Evolutionary conservation across 30 jellyfish, hydroid and myxozoan species (phyloP), one percentile per base, ranked within the genome.

Genomic region (Aurelia aurita): DNA sequence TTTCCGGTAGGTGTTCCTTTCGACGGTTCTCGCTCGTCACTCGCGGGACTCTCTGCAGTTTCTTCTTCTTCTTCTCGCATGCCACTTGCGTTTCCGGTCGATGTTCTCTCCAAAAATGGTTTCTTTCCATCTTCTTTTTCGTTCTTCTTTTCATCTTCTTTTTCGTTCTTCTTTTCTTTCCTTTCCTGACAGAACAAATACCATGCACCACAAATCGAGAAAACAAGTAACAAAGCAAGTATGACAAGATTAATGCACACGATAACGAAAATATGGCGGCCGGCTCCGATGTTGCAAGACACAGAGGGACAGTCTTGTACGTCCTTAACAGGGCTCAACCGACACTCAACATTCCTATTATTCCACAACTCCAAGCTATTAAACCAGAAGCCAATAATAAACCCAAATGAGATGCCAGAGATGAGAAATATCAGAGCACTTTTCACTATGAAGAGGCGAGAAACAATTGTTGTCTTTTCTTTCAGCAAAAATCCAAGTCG

Each of bases 231-330:
- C 5, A 34, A 13, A 32, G 23, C 3, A 45, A 78, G 77, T 1
- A 63, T 46, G 28, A 46, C 3, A 3, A 46, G 19, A 45, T 62
- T 78, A 18, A 63, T 23, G n/a, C 59, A 29, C 4, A 78, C 63
- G 2, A 78, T 70, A 47, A 23, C 80, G 32, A 59, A 78, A 12
- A 69, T 47, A 15, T 60, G 15, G 4, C 80, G 67, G 23, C 71
- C 89, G 22, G 80, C 45, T 32, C 89, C 80, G 16, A 78, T 5
- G 58, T 78, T 78, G 72, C 89, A 78, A n/a, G n/a, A n/a, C n/a
- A n/a, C n/a, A n/a, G n/a, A n/a, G n/a, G n/a, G n/a, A n/a, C n/a
- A n/a, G n/a, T n/a, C n/a, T n/a, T n/a, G n/a, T n/a, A n/a, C n/a
- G n/a, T n/a, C n/a, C n/a, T n/a, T n/a, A n/a, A n/a, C n/a, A n/a